phyloP scores from a whole-genome alignment of 2,113 vertebrate genomes.

The Oncorhynchus keta region DNA sequence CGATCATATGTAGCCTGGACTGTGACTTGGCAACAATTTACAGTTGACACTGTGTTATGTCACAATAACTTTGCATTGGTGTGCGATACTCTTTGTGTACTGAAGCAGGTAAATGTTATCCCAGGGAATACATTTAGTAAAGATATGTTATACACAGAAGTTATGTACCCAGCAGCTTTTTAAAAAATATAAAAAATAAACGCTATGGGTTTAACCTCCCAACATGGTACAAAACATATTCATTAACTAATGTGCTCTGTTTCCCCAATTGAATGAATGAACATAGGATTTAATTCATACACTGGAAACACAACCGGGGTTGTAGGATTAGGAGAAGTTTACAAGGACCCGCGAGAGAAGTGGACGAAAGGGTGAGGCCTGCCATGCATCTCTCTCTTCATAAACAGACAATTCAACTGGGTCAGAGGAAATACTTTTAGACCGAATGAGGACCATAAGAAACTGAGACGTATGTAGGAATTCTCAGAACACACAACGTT shows the following conservation, averaged over 20 bases:
- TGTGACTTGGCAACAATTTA: neutral
- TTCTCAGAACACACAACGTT: neutral
- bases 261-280: constrained; percentile 39
- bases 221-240: constrained; percentile 41
- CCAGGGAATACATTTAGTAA: constrained; percentile 19
- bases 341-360: constrained; percentile 86
- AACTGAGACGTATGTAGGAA: neutral
- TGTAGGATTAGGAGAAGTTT: constrained; percentile 81
- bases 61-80: neutral
- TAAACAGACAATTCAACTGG: no score
- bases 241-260: constrained; percentile 38
- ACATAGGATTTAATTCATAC: constrained; percentile 87
- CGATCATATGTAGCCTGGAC: neutral
- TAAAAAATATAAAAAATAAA: no score
- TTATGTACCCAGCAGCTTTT: constrained; percentile 75
- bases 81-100: neutral
- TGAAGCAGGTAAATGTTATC: neutral
- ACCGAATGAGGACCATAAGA: no score
- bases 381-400: neutral
- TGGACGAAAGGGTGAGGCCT: constrained; percentile 83
- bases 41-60: neutral
- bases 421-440: no score
- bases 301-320: constrained; percentile 84
- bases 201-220: neutral
- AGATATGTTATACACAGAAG: constrained; percentile 66